A percentile compares a stretch with the other conserved stretches of the same genome.
Evolutionary conservation across 2,888 invertebrate species (phyloP).

Genomic region (Heteromyza rotundicornis): DNA sequence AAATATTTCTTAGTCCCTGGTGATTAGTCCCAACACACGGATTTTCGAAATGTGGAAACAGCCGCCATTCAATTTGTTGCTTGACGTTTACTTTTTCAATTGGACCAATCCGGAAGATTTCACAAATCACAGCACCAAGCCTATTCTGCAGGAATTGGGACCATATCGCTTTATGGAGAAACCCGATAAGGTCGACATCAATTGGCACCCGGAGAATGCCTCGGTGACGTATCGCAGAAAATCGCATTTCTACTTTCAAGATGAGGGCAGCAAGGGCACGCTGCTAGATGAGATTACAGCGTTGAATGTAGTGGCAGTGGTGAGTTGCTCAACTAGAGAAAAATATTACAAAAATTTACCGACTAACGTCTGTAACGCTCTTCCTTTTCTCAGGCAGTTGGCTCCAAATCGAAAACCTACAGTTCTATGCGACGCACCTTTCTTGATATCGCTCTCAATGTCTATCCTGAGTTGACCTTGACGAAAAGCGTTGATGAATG

Average conservation of each 20-base stretch:
- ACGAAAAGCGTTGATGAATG: constrained; percentile 71
- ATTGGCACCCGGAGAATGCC: constrained; percentile 72
- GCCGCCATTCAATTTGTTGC: constrained; percentile 67
- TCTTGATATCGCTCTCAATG: constrained; percentile 66
- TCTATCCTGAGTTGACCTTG: constrained; percentile 66
- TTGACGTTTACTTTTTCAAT: constrained; percentile 76
- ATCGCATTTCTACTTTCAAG: constrained; percentile 71
- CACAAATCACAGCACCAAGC: constrained; percentile 64
- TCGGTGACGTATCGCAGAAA: constrained; percentile 75
- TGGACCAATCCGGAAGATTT: constrained; percentile 78
- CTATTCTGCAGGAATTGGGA: constrained; percentile 66
- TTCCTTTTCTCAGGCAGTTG: constrained; percentile 21
- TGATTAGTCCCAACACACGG: constrained; percentile 66
- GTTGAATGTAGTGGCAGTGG: constrained; percentile 44
- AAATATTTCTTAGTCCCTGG: constrained; percentile 64
- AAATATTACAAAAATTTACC: background rate
- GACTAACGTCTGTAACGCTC: too few relatives aligned
- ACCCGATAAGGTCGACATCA: constrained; percentile 73
- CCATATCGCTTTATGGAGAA: constrained; percentile 72
- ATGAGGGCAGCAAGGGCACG: constrained; percentile 34
- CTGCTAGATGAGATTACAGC: constrained; percentile 40
- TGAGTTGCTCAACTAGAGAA: constrained; percentile 25
- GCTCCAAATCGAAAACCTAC: constrained; percentile 36
- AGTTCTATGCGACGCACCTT: constrained; percentile 40
- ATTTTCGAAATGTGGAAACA: constrained; percentile 67